A percentile compares a stretch with the other conserved stretches of the same genome.
Evolutionary conservation across 2,797 vertebrate species (phyloP).

Genomic region (Crenichthys baileyi): DNA sequence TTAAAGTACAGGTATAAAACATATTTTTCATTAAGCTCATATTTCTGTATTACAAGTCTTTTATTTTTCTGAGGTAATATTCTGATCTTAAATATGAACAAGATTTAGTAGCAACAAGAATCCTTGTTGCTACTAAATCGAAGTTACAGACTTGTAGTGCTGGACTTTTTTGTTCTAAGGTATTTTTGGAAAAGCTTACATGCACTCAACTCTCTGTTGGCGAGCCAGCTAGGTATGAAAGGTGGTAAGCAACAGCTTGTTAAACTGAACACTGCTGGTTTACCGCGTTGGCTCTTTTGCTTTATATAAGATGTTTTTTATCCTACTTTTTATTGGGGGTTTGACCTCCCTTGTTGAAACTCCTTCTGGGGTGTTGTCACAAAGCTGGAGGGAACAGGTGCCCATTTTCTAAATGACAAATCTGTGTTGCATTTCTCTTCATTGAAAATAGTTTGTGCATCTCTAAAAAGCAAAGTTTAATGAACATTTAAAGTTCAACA

Average conservation of each 20-base stretch:
- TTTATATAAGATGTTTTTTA: constrained; percentile 25
- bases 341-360: constrained; percentile 41
- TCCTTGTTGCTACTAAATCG: constrained; percentile 41
- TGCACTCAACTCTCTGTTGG: constrained; percentile 13
- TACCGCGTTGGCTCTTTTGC: constrained; percentile 55
- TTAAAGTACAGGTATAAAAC: neutral
- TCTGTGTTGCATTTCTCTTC: constrained; percentile 4
- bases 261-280: constrained; percentile 48
- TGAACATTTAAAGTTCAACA: neutral
- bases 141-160: constrained; percentile 47
- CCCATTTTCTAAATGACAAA: constrained; percentile 34
- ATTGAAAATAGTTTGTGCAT: neutral
- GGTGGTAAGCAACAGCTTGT: constrained; percentile 55
- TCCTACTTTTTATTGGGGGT: constrained; percentile 41
- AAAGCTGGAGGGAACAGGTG: constrained; percentile 47
- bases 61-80: too few species aligned
- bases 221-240: constrained; percentile 14
- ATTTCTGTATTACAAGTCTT: neutral
- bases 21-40: neutral
- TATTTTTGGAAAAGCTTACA: constrained; percentile 35
- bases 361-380: constrained; percentile 26
- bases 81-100: neutral
- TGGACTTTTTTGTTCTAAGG: constrained; percentile 33
- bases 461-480: neutral
- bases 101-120: neutral